These are phyloP conservation scores for Sylvilagus floridanus DNA, from an alignment of 2,797 vertebrate genomes.

Conservation along the genomic window DNA sequence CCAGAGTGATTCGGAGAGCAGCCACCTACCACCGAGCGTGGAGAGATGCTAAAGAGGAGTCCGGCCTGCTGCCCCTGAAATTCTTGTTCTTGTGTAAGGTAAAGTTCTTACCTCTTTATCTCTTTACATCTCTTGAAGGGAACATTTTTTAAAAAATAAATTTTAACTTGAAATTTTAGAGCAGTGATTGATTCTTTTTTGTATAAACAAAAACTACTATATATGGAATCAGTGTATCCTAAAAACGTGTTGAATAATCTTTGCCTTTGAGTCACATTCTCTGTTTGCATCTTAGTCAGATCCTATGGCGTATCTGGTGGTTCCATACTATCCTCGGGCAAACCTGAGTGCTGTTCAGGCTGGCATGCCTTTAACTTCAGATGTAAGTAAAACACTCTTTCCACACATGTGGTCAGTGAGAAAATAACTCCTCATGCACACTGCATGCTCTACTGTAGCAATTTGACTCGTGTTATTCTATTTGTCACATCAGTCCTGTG, in stretches of 20 bases:
- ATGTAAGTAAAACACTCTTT: conserved; percentile 86
- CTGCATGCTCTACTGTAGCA: not conserved
- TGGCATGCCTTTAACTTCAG: conserved; percentile 84
- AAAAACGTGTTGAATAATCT: conserved; percentile 45
- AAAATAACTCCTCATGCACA: conserved; percentile 22
- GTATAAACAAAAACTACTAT: conserved; percentile 35
- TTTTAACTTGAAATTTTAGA: conserved; percentile 48
- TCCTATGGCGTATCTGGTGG: conserved; percentile 91
- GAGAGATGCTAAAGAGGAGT: conserved; percentile 84
- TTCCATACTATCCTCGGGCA: conserved; percentile 89
- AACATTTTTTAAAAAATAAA: conserved; percentile 51
- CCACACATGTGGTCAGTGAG: conserved; percentile 2
- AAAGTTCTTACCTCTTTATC: conserved; percentile 66
- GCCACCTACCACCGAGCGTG: conserved; percentile 88
- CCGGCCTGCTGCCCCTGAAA: conserved; percentile 88
- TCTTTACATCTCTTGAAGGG: conserved; percentile 9
- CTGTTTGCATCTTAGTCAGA: conserved; percentile 87
- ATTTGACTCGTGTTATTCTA: conserved; percentile 29
- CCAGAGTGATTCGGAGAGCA: conserved; percentile 87
- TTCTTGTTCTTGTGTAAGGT: conserved; percentile 92
- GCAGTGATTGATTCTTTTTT: conserved; percentile 44
- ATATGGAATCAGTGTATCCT: conserved; percentile 8
- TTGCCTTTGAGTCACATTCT: conserved; percentile 61
- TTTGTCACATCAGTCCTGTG: not conserved
- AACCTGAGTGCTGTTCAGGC: conserved; percentile 87